Evolutionary conservation across 2,797 vertebrate species (phyloP).

Genomic region (Lacerta agilis): DNA sequence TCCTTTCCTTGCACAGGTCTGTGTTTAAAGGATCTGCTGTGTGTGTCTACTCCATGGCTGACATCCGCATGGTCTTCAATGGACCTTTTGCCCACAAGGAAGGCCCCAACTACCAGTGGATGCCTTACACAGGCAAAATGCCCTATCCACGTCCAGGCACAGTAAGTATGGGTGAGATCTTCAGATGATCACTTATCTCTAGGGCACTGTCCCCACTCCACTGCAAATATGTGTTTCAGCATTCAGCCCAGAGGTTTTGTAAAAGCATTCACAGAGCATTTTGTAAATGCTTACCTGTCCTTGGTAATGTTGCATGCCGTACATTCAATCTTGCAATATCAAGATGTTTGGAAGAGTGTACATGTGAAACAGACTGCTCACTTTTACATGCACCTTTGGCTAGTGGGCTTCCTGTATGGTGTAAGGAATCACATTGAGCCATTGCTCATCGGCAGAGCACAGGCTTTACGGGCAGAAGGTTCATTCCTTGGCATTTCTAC

Average conservation of each 20-base stretch:
- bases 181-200: not conserved
- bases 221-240: not conserved
- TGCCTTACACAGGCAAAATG: conserved; percentile 97
- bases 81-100: conserved; percentile 99
- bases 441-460: not conserved
- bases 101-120: conserved; percentile 99
- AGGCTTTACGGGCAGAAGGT: not conserved
- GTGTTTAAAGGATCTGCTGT: conserved; percentile 98
- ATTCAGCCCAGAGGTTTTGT: not conserved
- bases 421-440: not conserved
- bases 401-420: not conserved
- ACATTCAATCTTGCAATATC: not conserved
- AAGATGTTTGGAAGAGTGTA: not conserved
- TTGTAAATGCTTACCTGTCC: not conserved
- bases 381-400: not conserved
- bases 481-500: not conserved
- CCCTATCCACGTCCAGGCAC: conserved; percentile 97
- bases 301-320: not conserved
- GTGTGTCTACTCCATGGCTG: conserved; percentile 98
- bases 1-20: conserved; percentile 77
- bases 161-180: conserved; percentile 75
- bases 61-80: conserved; percentile 98
- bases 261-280: no score
- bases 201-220: not conserved
- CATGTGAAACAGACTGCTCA: not conserved